A percentile compares a stretch with the other conserved stretches of the same genome.
Evolutionary conservation across 1,140 invertebrate species (phyloP).

Genomic region (Episyrphus balteatus): DNA sequence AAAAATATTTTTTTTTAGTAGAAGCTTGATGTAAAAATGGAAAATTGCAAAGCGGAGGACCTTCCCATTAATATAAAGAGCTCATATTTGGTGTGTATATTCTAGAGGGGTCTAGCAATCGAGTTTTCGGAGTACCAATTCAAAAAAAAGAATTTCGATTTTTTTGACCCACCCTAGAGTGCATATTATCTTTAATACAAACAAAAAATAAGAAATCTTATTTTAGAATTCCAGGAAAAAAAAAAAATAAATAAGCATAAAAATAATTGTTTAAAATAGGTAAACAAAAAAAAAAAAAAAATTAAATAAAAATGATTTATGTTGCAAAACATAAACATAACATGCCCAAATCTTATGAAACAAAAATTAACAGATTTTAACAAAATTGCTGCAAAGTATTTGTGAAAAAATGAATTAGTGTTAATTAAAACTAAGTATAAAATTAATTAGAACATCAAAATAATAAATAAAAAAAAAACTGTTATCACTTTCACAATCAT

Average conservation of each 20-base stretch:
- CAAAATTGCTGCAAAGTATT: neutral
- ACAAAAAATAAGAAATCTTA: no score
- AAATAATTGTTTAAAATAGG: constrained; percentile 5
- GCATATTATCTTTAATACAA: no score
- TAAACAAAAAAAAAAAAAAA: constrained; percentile 26
- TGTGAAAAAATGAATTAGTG: neutral
- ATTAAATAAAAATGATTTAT: constrained; percentile 12
- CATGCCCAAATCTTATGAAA: constrained; percentile 36
- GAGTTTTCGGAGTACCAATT: no score
- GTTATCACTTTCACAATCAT: neutral
- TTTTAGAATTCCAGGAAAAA: neutral
- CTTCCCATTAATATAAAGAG: no score
- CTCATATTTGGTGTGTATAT: no score
- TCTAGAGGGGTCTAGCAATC: no score
- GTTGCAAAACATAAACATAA: neutral
- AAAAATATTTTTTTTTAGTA: no score
- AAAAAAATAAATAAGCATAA: neutral
- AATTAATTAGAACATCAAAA: constrained; percentile 2
- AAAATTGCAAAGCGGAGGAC: no score
- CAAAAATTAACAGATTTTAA: constrained; percentile 6
- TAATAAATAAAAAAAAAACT: neutral
- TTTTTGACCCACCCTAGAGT: no score
- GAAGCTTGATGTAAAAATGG: no score
- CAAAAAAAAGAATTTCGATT: no score
- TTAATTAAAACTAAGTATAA: neutral